Evolutionary conservation across 2,797 vertebrate species (phyloP).

Genomic region (Parauchenoglanis ngamensis): DNA sequence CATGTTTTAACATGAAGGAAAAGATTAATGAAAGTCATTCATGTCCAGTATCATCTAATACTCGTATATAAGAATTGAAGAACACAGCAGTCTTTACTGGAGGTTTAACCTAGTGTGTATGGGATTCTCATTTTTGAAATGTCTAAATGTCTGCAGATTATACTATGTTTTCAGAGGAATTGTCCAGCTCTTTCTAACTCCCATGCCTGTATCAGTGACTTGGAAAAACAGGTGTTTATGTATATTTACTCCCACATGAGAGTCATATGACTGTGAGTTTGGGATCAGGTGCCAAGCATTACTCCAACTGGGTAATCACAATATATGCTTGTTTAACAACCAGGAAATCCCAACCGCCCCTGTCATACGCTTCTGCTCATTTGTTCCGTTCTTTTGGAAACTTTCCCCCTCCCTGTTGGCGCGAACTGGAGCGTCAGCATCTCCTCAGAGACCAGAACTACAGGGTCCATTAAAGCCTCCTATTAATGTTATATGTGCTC

Average conservation of each 20-base stretch:
- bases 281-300: conserved; percentile 42
- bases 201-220: not conserved
- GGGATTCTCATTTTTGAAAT: not conserved
- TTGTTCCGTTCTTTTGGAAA: conserved; percentile 35
- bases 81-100: not conserved
- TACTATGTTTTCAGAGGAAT: not conserved
- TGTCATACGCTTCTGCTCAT: conserved; percentile 25
- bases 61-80: not conserved
- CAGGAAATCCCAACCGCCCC: conserved; percentile 25
- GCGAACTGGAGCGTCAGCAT: conserved; percentile 17
- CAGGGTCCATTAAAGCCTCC: conserved; percentile 20
- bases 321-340: conserved; percentile 16
- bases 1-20: not conserved
- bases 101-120: not conserved
- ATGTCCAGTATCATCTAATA: not conserved
- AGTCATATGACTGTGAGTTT: conserved; percentile 31
- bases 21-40: not conserved
- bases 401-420: conserved; percentile 11
- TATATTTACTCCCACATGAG: conserved; percentile 39
- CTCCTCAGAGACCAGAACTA: conserved; percentile 27
- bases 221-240: conserved; percentile 38
- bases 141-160: not conserved
- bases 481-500: conserved; percentile 25
- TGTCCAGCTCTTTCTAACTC: not conserved
- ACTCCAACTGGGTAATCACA: conserved; percentile 31